phyloP scores from a whole-genome alignment of 1,140 invertebrate species.

The Lineus longissimus region DNA sequence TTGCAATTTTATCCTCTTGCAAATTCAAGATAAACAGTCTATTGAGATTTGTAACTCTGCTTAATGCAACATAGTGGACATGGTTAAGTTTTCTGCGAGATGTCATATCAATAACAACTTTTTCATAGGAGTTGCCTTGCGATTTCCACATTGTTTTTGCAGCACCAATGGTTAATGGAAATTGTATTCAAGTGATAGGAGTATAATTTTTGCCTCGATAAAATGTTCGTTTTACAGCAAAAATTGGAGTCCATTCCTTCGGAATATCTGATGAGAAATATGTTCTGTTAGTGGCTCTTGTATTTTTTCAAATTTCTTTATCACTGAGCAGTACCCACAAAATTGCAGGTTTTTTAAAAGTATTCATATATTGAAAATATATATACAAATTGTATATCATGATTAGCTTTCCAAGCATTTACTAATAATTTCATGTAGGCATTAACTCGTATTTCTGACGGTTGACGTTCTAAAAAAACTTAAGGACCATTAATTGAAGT shows the following conservation, averaged over 20 bases:
- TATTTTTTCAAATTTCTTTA: neutral
- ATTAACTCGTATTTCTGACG: conserved; percentile 11
- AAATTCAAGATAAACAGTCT: too few relatives aligned
- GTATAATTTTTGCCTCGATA: neutral
- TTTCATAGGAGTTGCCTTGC: neutral
- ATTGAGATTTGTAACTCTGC: neutral
- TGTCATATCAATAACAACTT: neutral
- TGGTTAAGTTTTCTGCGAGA: neutral
- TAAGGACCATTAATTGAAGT: conserved; percentile 4
- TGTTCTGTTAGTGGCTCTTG: neutral
- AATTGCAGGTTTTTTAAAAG: neutral
- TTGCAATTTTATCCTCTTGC: neutral
- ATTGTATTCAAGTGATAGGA: neutral
- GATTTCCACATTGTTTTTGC: neutral
- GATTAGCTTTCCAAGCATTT: conserved; percentile 19
- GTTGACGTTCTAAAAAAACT: conserved; percentile 5
- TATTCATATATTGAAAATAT: conserved; percentile 4
- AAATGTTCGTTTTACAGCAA: neutral
- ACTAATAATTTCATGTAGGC: conserved; percentile 8
- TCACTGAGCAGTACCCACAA: neutral
- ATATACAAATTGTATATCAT: too few relatives aligned
- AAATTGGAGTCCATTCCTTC: neutral
- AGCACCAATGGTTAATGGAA: neutral
- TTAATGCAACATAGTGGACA: neutral
- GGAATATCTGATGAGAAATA: neutral